Conservation (phyloP, 37 sponge, comb jelly and placozoan species). For the Cliona cf. orientalis region DNA sequence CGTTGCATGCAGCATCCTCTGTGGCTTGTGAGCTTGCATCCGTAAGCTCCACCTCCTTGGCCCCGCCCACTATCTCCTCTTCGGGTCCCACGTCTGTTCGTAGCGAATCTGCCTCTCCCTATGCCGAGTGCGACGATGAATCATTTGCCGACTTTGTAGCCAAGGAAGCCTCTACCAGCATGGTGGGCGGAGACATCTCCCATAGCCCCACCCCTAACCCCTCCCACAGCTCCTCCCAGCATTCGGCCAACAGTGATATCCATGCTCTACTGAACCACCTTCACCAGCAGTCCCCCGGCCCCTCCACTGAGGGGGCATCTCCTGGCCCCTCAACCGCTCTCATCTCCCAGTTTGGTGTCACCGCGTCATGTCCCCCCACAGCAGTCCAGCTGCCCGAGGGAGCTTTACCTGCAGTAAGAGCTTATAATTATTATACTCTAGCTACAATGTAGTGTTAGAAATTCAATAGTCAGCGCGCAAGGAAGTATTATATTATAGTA, state of each 20-base stretch:
- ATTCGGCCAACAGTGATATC: background rate
- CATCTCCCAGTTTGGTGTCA: slow-evolving; percentile 46
- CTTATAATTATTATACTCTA: background rate
- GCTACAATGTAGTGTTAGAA: no score
- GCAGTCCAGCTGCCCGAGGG: slow-evolving; percentile 11
- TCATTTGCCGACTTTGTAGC: slow-evolving; percentile 79
- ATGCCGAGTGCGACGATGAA: slow-evolving; percentile 53
- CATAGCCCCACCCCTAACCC: slow-evolving; percentile 14
- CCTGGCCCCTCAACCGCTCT: background rate
- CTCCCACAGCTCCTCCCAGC: slow-evolving; percentile 19
- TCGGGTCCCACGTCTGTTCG: background rate
- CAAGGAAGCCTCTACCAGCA: slow-evolving; percentile 16
- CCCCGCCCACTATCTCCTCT: background rate
- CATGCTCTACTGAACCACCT: no score
- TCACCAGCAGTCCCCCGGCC: no score
- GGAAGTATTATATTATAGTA: no score
- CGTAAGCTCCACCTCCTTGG: background rate
- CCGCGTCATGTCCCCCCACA: slow-evolving; percentile 27
- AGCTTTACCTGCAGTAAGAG: slow-evolving; percentile 27
- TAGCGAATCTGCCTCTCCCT: slow-evolving; percentile 25
- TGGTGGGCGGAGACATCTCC: slow-evolving; percentile 33
- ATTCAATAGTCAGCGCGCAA: no score
- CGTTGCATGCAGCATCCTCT: no score
- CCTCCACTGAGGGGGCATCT: no score
- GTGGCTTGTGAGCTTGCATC: no score